These are phyloP conservation scores for Potorous gilbertii DNA, from an alignment of 2,797 vertebrate genomes.

Conservation along the genomic window DNA sequence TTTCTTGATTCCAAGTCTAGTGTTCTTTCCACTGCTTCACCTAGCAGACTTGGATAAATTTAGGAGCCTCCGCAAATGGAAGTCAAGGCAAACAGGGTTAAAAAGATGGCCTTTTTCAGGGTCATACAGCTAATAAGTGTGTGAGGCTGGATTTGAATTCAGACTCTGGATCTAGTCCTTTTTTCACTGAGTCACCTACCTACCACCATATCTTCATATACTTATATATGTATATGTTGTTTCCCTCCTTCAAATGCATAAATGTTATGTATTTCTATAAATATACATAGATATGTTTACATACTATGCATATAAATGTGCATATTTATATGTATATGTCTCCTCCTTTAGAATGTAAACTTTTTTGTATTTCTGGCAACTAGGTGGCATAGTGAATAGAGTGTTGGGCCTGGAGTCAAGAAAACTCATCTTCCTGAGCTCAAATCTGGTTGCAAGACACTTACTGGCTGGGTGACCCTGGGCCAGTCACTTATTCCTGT, in stretches of 20 bases:
- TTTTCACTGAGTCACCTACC: not conserved
- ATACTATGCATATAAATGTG: not conserved
- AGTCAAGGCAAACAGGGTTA: not conserved
- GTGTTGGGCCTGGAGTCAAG: not conserved
- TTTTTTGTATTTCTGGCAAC: not conserved
- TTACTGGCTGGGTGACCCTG: too few species aligned
- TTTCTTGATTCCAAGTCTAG: not conserved
- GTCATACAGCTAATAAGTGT: not conserved
- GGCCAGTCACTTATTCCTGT: too few species aligned
- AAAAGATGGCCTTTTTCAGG: not conserved
- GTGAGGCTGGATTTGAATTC: not conserved
- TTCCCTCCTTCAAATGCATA: not conserved
- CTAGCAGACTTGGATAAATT: not conserved
- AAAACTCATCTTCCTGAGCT: not conserved
- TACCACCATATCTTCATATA: not conserved
- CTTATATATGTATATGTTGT: not conserved
- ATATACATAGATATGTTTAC: not conserved
- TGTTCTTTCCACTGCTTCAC: not conserved
- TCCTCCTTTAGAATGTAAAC: not conserved
- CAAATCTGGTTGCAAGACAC: not conserved
- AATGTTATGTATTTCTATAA: not conserved
- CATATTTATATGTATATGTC: not conserved
- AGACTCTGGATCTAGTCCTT: not conserved
- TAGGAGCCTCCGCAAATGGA: not conserved
- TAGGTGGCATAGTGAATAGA: not conserved